A percentile compares a stretch with the other conserved stretches of the same genome.
These are phyloP conservation scores for Zaprionus bogoriensis DNA, from an alignment of 2,888 invertebrate genomes.

Conservation along the genomic window DNA sequence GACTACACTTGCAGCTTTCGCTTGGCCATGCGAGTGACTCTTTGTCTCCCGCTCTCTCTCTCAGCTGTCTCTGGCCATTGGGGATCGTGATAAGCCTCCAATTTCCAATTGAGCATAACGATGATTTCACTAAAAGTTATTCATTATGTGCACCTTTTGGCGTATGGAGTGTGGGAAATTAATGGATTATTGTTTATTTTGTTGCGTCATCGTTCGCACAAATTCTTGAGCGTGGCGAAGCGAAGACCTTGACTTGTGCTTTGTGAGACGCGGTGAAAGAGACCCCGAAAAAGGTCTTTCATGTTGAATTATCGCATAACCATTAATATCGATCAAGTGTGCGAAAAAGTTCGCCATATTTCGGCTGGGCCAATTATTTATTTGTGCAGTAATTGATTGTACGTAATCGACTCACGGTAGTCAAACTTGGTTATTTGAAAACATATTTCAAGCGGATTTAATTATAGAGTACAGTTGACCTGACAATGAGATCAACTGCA, in stretches of 20 bases:
- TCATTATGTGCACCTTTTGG: conserved; percentile 4
- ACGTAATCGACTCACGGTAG: neutral
- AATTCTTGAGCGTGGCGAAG: conserved; percentile 27
- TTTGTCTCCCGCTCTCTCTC: neutral
- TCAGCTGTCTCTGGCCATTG: conserved; percentile 1
- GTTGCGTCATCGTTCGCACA: conserved; percentile 38
- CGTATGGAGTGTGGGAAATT: conserved; percentile 7
- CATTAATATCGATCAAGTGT: conserved; percentile 25
- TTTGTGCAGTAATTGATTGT: conserved; percentile 5
- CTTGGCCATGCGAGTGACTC: neutral
- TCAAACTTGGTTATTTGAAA: neutral
- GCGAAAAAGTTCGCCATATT: conserved; percentile 2
- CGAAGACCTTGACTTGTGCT: conserved; percentile 34
- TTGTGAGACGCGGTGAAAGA: conserved; percentile 20
- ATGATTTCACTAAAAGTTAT: conserved; percentile 18
- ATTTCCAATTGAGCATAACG: conserved; percentile 17
- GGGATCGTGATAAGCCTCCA: conserved; percentile 2
- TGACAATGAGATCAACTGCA: too few relatives aligned
- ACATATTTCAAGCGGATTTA: neutral
- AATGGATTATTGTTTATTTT: conserved; percentile 30
- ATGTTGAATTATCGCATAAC: conserved; percentile 26
- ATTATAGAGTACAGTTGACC: neutral
- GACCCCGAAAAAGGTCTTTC: conserved; percentile 2
- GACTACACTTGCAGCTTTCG: conserved; percentile 25
- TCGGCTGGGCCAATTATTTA: neutral